phyloP scores from a whole-genome alignment of 2,113 vertebrate species.

The Siniperca chuatsi region DNA sequence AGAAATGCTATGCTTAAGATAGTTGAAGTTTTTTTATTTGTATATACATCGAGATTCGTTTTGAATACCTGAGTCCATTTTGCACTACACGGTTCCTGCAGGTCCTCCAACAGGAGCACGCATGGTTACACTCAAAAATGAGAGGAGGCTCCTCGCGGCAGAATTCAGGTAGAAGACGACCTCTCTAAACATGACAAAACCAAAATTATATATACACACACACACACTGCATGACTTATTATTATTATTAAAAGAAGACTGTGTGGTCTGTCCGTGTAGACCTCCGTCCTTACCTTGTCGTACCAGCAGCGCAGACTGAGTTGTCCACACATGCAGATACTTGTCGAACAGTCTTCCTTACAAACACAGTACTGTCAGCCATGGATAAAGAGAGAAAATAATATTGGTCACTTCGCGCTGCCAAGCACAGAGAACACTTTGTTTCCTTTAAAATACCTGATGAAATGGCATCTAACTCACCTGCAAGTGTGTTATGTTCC shows the following conservation, averaged over 20 bases:
- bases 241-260: background rate
- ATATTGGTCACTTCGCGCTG: background rate
- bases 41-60: background rate
- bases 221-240: too few relatives aligned
- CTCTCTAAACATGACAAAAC: conserved; percentile 81
- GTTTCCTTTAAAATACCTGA: background rate
- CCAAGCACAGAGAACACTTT: too few relatives aligned
- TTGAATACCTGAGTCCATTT: conserved; percentile 92
- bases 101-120: conserved; percentile 96
- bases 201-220: background rate
- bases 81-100: conserved; percentile 97
- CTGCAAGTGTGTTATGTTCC: conserved; percentile 98
- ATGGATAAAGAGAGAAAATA: background rate
- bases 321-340: conserved; percentile 98
- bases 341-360: conserved; percentile 96
- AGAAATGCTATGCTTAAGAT: background rate
- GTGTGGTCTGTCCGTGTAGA: background rate
- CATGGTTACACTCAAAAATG: conserved; percentile 98
- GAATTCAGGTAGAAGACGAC: conserved; percentile 96
- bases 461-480: conserved; percentile 69
- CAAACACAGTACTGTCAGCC: conserved; percentile 94
- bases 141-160: conserved; percentile 93
- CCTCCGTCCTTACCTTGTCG: conserved; percentile 88
- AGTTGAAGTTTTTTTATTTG: background rate
- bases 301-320: conserved; percentile 99